These are phyloP conservation scores for Drosophila sucinea DNA, from an alignment of 1,140 invertebrate genomes.

Conservation along the genomic window DNA sequence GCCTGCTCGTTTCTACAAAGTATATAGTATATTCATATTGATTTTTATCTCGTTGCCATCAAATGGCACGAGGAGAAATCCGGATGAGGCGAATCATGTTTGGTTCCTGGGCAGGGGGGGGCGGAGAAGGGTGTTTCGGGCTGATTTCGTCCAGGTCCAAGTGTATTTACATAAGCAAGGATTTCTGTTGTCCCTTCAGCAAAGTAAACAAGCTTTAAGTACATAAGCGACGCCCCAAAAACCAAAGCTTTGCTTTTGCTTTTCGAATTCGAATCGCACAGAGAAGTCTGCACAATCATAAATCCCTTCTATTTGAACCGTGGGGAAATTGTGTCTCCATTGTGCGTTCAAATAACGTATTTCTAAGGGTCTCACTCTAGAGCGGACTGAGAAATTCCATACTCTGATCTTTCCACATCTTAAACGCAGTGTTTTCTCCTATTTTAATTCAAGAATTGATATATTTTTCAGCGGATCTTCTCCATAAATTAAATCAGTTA, in stretches of 20 bases:
- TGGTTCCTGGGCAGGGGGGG: conserved; percentile 13
- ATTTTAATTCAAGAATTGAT: too few species aligned
- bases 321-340: background rate
- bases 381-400: too few species aligned
- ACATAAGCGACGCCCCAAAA: conserved; percentile 65
- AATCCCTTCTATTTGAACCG: background rate
- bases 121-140: background rate
- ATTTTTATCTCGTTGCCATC: conserved; percentile 75
- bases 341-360: background rate
- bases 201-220: conserved; percentile 47
- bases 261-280: conserved; percentile 41
- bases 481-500: background rate
- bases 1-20: conserved; percentile 28
- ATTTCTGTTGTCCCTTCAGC: conserved; percentile 2
- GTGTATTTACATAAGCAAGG: conserved; percentile 41
- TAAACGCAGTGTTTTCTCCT: too few species aligned
- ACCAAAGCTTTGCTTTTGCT: conserved; percentile 53
- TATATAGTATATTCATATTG: conserved; percentile 56
- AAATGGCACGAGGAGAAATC: conserved; percentile 24
- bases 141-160: conserved; percentile 32
- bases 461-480: background rate
- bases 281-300: background rate
- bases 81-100: conserved; percentile 50
- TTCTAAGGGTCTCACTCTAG: background rate
- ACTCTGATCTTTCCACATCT: too few species aligned